Conservation (phyloP, 2,113 vertebrate species). For the Promerops cafer region DNA sequence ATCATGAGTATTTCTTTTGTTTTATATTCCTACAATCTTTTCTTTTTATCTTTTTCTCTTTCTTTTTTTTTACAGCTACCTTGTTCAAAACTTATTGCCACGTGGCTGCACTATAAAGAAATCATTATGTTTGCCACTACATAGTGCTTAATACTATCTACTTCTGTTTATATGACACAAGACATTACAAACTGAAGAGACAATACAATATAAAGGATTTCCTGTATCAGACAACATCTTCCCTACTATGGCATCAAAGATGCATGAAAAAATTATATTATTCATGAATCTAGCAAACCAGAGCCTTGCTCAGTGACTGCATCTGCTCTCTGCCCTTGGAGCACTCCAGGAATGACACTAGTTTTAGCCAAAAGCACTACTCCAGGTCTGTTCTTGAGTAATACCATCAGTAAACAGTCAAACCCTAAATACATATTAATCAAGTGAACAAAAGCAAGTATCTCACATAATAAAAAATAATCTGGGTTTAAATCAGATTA, state of each 20-base stretch:
- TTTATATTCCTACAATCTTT: background rate
- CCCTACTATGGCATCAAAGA: background rate
- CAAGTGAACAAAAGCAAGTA: background rate
- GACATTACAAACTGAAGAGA: background rate
- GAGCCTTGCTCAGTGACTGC: background rate
- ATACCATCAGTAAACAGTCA: background rate
- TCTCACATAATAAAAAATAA: background rate
- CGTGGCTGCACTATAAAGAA: background rate
- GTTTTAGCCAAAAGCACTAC: background rate
- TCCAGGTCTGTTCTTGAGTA: background rate
- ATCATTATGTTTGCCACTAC: background rate
- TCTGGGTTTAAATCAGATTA: background rate
- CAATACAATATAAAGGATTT: background rate
- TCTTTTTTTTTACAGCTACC: background rate
- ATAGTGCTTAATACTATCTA: background rate
- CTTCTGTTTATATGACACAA: background rate
- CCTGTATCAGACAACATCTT: background rate
- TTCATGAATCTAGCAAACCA: background rate
- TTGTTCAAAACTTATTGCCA: background rate
- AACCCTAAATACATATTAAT: background rate
- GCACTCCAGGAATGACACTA: background rate
- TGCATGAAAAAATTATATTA: background rate
- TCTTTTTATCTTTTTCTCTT: background rate
- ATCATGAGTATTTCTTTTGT: background rate
- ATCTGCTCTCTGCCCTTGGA: background rate